Conservation (phyloP, 92 coral and sea anemone genomes). For the Palythoa caribaeorum region DNA sequence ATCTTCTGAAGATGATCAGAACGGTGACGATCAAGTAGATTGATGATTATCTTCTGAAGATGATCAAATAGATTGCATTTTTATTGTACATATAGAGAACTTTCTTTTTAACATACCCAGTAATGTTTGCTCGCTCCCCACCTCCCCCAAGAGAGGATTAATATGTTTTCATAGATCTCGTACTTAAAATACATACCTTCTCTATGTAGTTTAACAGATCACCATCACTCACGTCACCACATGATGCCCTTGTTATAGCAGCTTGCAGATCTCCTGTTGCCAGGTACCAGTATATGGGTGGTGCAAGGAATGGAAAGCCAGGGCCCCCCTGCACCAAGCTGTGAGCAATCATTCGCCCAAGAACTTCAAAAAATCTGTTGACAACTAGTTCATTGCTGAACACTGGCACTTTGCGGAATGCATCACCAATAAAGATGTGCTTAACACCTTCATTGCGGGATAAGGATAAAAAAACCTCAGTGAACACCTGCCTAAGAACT, state of each 20-base stretch:
- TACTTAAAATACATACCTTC: conserved; percentile 46
- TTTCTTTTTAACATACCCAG: not conserved
- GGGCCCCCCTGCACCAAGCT: conserved; percentile 73
- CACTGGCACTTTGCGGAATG: conserved; percentile 47
- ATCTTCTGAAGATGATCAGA: too few relatives aligned
- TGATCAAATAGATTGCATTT: not conserved
- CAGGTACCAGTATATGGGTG: conserved; percentile 64
- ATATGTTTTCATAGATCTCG: conserved; percentile 1
- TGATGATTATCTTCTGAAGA: too few relatives aligned
- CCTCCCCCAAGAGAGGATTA: not conserved
- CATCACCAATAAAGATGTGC: conserved; percentile 54
- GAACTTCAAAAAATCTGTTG: conserved; percentile 61
- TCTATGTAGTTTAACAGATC: conserved; percentile 31
- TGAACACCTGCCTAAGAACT: conserved; percentile 65
- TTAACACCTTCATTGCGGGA: conserved; percentile 31
- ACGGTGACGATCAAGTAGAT: too few relatives aligned
- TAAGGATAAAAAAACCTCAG: conserved; percentile 54
- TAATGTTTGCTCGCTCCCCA: not conserved
- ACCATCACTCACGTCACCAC: conserved; percentile 54
- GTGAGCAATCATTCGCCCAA: conserved; percentile 71
- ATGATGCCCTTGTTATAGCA: conserved; percentile 59
- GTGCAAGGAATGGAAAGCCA: conserved; percentile 78
- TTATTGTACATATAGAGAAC: not conserved
- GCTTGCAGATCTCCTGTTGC: conserved; percentile 64
- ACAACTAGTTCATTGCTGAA: conserved; percentile 73